These are phyloP conservation scores for Syngnathus rostellatus DNA, from an alignment of 2,797 vertebrate genomes.

Conservation along the genomic window DNA sequence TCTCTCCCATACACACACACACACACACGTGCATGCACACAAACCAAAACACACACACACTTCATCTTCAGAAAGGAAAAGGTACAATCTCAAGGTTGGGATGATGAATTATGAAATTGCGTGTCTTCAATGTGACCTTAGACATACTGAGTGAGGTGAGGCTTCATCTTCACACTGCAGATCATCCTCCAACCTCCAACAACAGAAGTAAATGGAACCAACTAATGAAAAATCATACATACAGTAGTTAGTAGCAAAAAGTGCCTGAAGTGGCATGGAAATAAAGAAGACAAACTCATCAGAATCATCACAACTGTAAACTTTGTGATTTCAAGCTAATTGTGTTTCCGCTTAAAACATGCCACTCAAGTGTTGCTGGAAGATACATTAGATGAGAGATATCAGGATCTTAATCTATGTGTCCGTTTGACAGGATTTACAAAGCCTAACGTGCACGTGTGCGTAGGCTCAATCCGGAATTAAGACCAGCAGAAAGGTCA, in stretches of 20 bases:
- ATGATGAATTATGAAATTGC: constrained; percentile 52
- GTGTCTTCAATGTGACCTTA: constrained; percentile 52
- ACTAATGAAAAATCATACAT: not conserved
- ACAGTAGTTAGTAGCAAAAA: not conserved
- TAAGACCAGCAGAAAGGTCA: constrained; percentile 33
- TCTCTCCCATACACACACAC: constrained; percentile 31
- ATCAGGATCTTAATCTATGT: constrained; percentile 6
- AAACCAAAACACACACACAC: not conserved
- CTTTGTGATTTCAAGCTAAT: no score
- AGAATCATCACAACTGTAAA: no score
- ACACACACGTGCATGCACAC: constrained; percentile 1
- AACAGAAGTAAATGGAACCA: not conserved
- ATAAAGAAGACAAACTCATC: no score
- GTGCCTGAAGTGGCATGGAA: no score
- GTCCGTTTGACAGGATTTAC: constrained; percentile 12
- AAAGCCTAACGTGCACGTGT: constrained; percentile 3
- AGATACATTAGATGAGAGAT: constrained; percentile 6
- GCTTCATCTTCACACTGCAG: constrained; percentile 28
- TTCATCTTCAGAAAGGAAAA: constrained; percentile 14
- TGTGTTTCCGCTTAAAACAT: not conserved
- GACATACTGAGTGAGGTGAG: constrained; percentile 6
- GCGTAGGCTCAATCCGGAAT: constrained; percentile 11
- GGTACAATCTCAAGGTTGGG: constrained; percentile 43
- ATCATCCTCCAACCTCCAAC: not conserved
- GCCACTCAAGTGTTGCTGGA: not conserved